Percentiles rank a stretch among this genome's conserved stretches.
These are phyloP conservation scores for Bothrops jararaca DNA, from an alignment of 2,113 vertebrate genomes.

Conservation along the genomic window DNA sequence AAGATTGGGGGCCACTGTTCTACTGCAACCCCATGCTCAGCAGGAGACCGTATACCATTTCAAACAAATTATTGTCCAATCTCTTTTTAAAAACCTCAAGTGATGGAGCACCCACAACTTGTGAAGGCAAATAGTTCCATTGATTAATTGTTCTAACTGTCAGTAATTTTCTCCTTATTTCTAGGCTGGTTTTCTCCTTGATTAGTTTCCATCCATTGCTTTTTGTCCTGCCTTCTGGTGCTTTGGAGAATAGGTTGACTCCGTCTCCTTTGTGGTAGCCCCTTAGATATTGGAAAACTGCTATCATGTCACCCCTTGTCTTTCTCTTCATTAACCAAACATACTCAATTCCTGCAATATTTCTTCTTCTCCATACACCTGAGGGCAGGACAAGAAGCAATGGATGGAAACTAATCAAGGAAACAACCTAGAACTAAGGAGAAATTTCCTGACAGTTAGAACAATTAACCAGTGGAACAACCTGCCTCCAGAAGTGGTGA, in stretches of 20 bases:
- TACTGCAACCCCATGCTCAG: no score
- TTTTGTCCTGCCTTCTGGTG: not conserved
- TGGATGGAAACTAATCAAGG: no score
- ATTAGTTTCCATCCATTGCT: not conserved
- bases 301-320: not conserved
- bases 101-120: not conserved
- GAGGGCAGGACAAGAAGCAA: no score
- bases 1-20: no score
- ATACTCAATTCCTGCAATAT: not conserved
- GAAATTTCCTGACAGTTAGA: no score
- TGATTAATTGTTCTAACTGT: not conserved
- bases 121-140: not conserved
- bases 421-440: no score
- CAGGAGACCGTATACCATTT: not conserved
- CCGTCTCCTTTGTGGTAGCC: not conserved
- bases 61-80: not conserved
- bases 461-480: no score
- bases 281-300: not conserved
- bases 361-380: not conserved
- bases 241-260: not conserved
- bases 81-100: not conserved
- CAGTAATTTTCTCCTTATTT: not conserved
- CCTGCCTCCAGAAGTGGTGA: no score
- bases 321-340: not conserved
- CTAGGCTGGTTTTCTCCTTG: not conserved